Evolutionary conservation across 2,888 invertebrate genomes (phyloP), one percentile per base, ranked within the genome.

Genomic region (Lepidochrysops patricia): DNA sequence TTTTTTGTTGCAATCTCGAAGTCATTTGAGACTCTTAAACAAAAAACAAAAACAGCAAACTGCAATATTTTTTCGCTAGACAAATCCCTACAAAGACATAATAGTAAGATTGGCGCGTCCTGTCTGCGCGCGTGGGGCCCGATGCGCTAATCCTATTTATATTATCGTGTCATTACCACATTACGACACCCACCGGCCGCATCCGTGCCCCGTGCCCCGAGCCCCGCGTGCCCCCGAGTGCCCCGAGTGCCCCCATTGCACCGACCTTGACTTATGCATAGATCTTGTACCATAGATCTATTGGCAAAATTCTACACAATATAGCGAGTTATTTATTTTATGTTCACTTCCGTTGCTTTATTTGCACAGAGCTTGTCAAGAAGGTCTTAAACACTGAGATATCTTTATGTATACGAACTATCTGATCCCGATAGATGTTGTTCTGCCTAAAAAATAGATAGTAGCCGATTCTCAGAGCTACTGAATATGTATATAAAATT

Each of bases 51-150:
- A 12, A 12, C 12, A n/a, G 9, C 2, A 23, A 43, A 19, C 12
- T 12, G 43, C 43, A 43, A 43, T 19, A 43, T 43, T 43, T 19
- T 19, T 9, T 23, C 19, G 19, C 50, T 50, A 50, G 50, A 50
- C 50, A 50, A 50, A 26, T 50, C 50, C 50, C 26, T 25, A 13
- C 25, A 26, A 49, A 25, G 29, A 32, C 15, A 25, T 59, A 58
- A 34, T 50, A 32, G 52, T 35, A 59, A 35, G 34, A 83, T 82
- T 82, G 79, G 78, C 71, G 69, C 86, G 80, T 88, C 88, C 88
- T 84, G 86, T 84, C 83, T 81, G 71, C 77, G 77, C 80, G 86
- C 87, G 88, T 86, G 88, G 88, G 88, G 87, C 81, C 79, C 75
- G 74, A 74, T 75, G 73, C 76, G 68, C 76, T 87, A 86, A 87